These are phyloP conservation scores for Sus cebifrons DNA, from an alignment of 2,797 vertebrate genomes.

Conservation along the genomic window DNA sequence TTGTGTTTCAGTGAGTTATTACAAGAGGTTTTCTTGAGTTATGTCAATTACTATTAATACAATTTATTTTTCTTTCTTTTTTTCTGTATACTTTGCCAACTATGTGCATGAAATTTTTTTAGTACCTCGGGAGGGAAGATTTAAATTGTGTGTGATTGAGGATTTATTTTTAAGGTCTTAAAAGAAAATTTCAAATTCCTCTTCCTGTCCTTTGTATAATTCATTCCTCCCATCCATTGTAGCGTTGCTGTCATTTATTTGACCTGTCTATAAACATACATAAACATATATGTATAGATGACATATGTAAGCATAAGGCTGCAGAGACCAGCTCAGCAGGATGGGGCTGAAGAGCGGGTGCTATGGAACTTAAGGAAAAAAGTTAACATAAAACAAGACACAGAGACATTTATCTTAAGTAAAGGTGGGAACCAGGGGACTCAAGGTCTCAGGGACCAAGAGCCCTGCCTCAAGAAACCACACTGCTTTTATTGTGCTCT, in stretches of 20 bases:
- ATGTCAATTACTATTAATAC: neutral
- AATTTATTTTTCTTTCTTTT: neutral
- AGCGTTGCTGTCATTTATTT: neutral
- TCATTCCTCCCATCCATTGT: neutral
- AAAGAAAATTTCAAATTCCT: neutral
- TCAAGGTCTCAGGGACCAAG: too few relatives aligned
- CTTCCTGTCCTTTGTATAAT: neutral
- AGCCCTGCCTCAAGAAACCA: too few relatives aligned
- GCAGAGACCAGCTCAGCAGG: too few relatives aligned
- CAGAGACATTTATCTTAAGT: too few relatives aligned
- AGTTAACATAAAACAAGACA: too few relatives aligned
- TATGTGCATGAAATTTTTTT: neutral
- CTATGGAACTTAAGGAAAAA: too few relatives aligned
- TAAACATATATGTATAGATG: neutral
- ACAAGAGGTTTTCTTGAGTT: neutral
- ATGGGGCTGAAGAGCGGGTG: too few relatives aligned
- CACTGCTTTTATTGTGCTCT: too few relatives aligned
- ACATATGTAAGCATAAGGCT: neutral
- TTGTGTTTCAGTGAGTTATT: neutral
- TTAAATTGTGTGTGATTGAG: neutral
- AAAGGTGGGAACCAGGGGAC: too few relatives aligned
- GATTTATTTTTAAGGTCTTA: neutral
- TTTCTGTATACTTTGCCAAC: neutral
- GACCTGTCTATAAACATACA: neutral
- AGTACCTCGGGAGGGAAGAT: neutral